Evolutionary conservation across 2,888 invertebrate species (phyloP), one percentile per base, ranked within the genome.

Genomic region (Uloborus plumipes): DNA sequence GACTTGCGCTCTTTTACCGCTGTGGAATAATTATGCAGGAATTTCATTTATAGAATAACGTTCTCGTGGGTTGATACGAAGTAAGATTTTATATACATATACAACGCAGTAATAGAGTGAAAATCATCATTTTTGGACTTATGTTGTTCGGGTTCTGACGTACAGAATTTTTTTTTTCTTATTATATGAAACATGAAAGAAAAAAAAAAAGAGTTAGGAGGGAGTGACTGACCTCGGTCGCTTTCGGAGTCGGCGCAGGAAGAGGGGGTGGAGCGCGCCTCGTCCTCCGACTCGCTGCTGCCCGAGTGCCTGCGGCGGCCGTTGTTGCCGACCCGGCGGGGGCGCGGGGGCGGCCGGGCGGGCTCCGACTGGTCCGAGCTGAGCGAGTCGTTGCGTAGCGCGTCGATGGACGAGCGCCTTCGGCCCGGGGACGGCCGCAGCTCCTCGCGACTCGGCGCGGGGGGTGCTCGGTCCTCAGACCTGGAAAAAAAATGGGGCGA

Each of bases 261-360:
- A 84, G 94, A 94, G 89, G 96, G 95, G 53, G 95, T 97, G 75
- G 94, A 94, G 87, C 94, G 92, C n/a, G 76, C 74, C 49, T 85
- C 84, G 71, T 85, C 84, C 61, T 99, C 98, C 88, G 95, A 95
- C 64, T 47, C 64, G 75, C 95, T 95, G 78, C 86, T 86, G 64
- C 80, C 73, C 18, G 49, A 47, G 13, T 66, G 66, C 15, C 67
- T 62, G 7, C 74, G 50, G 14, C 69, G 73, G 31, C 73, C 66
- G 11, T 65, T 69, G 59, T 69, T 74, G 20, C 59, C 64, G 47
- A 18, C 31, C 47, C 66, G 72, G 6, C 66, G 31, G 15, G 62
- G 66, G 9, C 47, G 51, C 50, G 75, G 81, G 2, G 72, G 62
- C 1, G 70, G 76, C 16, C 64, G 62, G 50, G 69, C 62, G 90